Conservation (phyloP, 2,113 vertebrate species). For the Steatornis caripensis region DNA sequence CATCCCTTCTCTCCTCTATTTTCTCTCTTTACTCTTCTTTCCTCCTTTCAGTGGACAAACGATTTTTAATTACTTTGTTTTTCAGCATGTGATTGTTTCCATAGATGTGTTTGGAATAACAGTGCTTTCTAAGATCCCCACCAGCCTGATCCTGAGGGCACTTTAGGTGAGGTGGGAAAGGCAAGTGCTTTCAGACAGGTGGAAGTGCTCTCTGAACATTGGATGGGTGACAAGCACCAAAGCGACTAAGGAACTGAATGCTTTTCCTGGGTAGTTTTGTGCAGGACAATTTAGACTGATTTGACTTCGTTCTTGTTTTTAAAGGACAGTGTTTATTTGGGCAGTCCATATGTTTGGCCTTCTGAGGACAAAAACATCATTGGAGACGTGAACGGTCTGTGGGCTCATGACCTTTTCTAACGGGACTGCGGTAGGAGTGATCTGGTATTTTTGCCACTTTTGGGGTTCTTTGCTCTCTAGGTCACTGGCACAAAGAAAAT, state of each 20-base stretch:
- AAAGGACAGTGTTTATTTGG: background rate
- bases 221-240: background rate
- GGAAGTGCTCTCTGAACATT: background rate
- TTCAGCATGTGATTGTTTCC: background rate
- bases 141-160: background rate
- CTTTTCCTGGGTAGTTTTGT: background rate
- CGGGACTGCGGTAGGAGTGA: background rate
- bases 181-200: background rate
- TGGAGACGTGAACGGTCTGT: background rate
- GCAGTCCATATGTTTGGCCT: background rate
- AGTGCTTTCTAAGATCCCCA: background rate
- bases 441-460: conserved; percentile 19
- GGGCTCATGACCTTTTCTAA: background rate
- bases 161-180: background rate
- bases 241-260: background rate
- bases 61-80: background rate
- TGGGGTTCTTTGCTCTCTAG: background rate
- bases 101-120: background rate
- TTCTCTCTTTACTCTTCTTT: background rate
- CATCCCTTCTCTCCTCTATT: background rate
- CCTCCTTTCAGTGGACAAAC: background rate
- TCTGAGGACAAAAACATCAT: background rate
- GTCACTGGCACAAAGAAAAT: background rate
- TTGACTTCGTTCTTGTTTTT: conserved; percentile 6
- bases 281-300: background rate